phyloP scores from a whole-genome alignment of 1,140 invertebrate genomes.

The Pogonomyrmex barbatus region DNA sequence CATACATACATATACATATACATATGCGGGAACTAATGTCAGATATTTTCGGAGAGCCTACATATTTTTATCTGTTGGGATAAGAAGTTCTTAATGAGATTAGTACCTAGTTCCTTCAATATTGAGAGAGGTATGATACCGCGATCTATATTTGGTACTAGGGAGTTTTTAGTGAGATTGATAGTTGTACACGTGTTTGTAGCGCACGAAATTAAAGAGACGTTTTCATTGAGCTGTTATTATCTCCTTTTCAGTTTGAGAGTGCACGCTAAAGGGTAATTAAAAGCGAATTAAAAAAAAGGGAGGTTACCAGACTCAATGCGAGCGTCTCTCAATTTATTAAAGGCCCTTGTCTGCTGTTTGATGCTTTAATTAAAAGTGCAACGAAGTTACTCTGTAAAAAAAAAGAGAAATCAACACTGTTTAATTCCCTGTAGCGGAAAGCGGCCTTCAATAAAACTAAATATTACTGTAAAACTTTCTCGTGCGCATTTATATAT shows the following conservation, averaged over 20 bases:
- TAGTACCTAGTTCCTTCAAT: slow-evolving; percentile 40
- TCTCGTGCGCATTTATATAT: slow-evolving; percentile 16
- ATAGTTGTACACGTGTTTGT: slow-evolving; percentile 33
- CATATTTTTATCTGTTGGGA: slow-evolving; percentile 55
- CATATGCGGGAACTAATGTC: slow-evolving; percentile 29
- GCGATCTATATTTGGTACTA: slow-evolving; percentile 10
- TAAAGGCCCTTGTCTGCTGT: slow-evolving; percentile 15
- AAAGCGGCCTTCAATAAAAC: slow-evolving; percentile 22
- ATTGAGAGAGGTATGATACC: background rate
- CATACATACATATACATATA: slow-evolving; percentile 14
- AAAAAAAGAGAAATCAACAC: background rate
- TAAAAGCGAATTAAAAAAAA: background rate
- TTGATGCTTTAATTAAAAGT: slow-evolving; percentile 40
- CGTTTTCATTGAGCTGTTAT: background rate
- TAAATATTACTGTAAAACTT: background rate
- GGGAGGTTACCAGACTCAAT: background rate
- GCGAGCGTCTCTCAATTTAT: slow-evolving; percentile 15
- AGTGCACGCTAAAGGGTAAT: background rate
- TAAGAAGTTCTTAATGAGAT: slow-evolving; percentile 26
- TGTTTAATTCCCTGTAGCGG: background rate
- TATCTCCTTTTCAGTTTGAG: background rate
- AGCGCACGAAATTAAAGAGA: slow-evolving; percentile 2
- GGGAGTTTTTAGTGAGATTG: slow-evolving; percentile 32
- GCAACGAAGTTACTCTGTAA: slow-evolving; percentile 4
- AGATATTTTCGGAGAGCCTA: slow-evolving; percentile 63